Evolutionary conservation across 2,888 invertebrate genomes (phyloP).

Genomic region (Creontiades dilutus): DNA sequence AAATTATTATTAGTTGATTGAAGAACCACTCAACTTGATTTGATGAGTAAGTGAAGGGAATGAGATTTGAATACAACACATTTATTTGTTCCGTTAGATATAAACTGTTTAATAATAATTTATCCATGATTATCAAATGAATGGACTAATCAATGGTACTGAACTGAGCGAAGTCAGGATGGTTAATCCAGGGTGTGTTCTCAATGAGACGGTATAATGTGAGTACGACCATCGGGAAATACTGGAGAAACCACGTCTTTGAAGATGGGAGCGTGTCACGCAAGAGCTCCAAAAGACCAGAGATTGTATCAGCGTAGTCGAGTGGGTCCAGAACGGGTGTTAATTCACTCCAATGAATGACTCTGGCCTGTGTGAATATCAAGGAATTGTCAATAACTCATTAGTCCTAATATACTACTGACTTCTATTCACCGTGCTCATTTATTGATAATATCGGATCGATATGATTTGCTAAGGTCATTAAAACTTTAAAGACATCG

Average conservation of each 20-base stretch:
- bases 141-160: not conserved
- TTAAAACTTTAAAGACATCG: no score
- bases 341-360: constrained; percentile 35
- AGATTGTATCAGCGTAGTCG: constrained; percentile 77
- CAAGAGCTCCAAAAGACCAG: constrained; percentile 78
- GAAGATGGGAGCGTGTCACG: constrained; percentile 73
- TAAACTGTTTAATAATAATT: no score
- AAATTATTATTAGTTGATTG: no score
- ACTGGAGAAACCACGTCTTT: constrained; percentile 76
- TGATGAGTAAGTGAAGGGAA: no score
- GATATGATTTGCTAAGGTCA: not conserved
- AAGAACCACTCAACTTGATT: no score
- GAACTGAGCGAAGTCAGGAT: constrained; percentile 77
- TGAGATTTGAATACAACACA: no score
- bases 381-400: constrained; percentile 3
- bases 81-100: no score
- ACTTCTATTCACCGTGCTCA: not conserved
- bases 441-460: not conserved
- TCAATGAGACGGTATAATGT: constrained; percentile 78
- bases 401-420: not conserved
- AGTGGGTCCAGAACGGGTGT: constrained; percentile 1
- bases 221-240: constrained; percentile 78
- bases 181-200: constrained; percentile 78
- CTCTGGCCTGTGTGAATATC: constrained; percentile 47
- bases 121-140: no score